Percentiles rank a stretch among this genome's conserved stretches.
These are phyloP conservation scores for Ceratitis capitata DNA, from an alignment of 1,140 invertebrate genomes.

Conservation along the genomic window DNA sequence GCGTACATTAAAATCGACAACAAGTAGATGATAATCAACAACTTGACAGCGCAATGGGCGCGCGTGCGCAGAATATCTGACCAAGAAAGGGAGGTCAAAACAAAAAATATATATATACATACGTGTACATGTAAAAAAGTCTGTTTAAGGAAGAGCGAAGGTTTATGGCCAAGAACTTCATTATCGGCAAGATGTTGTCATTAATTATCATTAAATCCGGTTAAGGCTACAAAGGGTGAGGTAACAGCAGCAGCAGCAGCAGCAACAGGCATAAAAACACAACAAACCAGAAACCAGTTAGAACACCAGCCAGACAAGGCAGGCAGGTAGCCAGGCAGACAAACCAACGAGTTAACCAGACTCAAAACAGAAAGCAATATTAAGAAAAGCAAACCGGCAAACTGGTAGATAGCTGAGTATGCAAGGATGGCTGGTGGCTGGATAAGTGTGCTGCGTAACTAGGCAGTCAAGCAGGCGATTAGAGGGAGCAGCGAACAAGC, in stretches of 20 bases:
- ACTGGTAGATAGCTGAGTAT: background rate
- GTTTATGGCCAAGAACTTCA: background rate
- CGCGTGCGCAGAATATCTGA: conserved; percentile 12
- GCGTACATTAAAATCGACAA: conserved; percentile 29
- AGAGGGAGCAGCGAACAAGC: conserved; percentile 5
- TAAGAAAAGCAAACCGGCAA: background rate
- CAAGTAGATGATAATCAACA: conserved; percentile 28
- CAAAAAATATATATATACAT: background rate
- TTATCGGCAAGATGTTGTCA: background rate
- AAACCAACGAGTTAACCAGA: no score
- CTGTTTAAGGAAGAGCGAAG: background rate
- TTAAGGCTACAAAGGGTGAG: background rate
- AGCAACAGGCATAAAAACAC: background rate
- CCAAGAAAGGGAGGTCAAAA: background rate
- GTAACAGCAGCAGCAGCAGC: no score
- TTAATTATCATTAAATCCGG: conserved; percentile 26
- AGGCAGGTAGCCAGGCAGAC: no score
- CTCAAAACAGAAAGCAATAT: no score
- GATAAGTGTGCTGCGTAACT: conserved; percentile 18
- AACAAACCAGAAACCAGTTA: background rate
- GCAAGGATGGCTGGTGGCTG: background rate
- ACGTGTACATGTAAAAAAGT: no score
- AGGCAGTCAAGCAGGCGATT: background rate
- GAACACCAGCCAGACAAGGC: background rate
- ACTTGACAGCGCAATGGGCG: conserved; percentile 14